These are phyloP conservation scores for Chrysopa pallens DNA, from an alignment of 1,140 invertebrate species.

Conservation along the genomic window DNA sequence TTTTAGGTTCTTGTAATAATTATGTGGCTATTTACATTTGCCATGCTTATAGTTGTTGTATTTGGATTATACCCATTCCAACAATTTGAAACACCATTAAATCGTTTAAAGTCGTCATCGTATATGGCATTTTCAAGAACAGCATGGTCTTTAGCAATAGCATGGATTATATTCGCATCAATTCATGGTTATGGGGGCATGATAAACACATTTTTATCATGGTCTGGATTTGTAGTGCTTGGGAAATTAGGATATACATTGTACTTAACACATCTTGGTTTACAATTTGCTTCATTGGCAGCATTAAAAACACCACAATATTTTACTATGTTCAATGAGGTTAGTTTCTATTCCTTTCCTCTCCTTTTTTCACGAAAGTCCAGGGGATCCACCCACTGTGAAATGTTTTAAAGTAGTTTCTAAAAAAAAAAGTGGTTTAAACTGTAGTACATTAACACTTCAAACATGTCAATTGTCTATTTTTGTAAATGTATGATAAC, in stretches of 20 bases:
- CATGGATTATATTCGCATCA: constrained; percentile 37
- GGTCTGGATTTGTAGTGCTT: neutral
- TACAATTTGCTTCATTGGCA: neutral
- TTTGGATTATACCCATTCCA: neutral
- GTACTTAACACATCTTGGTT: neutral
- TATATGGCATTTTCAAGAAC: constrained; percentile 28
- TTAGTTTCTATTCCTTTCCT: too few relatives aligned
- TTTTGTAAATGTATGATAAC: too few relatives aligned
- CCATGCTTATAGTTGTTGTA: neutral
- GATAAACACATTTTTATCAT: constrained; percentile 2
- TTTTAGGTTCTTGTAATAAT: neutral
- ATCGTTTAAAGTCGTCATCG: constrained; percentile 20
- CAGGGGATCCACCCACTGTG: too few relatives aligned
- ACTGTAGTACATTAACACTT: too few relatives aligned
- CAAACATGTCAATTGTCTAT: too few relatives aligned
- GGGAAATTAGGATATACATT: neutral
- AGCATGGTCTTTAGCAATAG: constrained; percentile 22
- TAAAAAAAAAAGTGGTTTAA: too few relatives aligned
- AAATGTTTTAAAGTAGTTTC: too few relatives aligned
- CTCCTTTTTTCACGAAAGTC: too few relatives aligned
- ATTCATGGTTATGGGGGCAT: constrained; percentile 34
- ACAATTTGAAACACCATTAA: constrained; percentile 12
- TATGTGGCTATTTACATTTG: neutral
- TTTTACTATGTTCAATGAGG: neutral
- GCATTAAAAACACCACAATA: neutral